Evolutionary conservation across 1,140 invertebrate species (phyloP), one percentile per base, ranked within the genome.

Genomic region (Nasonia giraulti): DNA sequence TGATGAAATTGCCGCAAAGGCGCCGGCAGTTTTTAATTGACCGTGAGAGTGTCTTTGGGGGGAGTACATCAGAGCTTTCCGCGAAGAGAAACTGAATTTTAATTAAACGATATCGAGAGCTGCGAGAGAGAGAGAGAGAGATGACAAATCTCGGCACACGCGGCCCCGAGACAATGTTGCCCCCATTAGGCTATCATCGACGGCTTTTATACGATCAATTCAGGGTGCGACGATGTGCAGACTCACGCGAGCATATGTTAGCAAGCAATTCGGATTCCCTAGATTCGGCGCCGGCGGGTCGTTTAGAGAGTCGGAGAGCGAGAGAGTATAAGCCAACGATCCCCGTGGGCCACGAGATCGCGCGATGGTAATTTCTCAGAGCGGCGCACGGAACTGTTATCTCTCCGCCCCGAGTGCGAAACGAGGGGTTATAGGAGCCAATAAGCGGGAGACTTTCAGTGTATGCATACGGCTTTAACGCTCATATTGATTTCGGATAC

Each of bases 211-310:
- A 33, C 17, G 17, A 68, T 78, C 11, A 78, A 83, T 69, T 75
- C 5, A 50, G 73, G 55, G n/a, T 68, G 33, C 33, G 50, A 83
- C 77, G 62, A 69, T 71, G 82, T 78, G 62, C 23, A 69, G 77
- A 83, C 77, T 69, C 73, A 69, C 62, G 23, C 27, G 66, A 83
- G 82, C 82, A 71, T 68, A 83, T 78, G 82, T 78, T 83, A 66
- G 82, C 75, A 71, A 69, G 82, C 31, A 71, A 83, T 83, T 83
- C 37, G 47, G 66, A 83, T 83, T 83, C 74, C 23, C 62, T 69
- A 40, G 1, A 47, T 50, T 68, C 74, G 68, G 11, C 23, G 23
- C 23, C 23, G 23, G n/a, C 37, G 40, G 75, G 10, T 69, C 74
- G 62, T 83, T 83, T 68, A 78, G 27, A 71, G 23, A 50, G 78